Evolutionary conservation across 2,888 invertebrate genomes (phyloP).

Genomic region (Asteroscopus sphinx): DNA sequence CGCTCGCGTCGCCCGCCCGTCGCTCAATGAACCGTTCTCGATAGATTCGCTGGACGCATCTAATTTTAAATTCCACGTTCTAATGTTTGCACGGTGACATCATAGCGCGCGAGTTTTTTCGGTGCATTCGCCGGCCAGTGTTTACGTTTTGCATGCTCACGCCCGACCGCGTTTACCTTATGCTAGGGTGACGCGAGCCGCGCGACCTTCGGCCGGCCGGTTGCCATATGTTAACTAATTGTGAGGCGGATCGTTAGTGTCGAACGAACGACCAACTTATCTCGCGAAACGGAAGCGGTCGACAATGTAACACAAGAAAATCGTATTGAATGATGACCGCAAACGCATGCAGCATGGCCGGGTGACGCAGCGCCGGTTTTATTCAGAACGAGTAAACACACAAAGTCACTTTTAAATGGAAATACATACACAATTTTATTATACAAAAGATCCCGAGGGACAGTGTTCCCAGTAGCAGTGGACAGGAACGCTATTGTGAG

Average conservation of each 20-base stretch:
- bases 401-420: slow-evolving; percentile 34
- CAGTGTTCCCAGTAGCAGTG: slow-evolving; percentile 59
- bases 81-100: slow-evolving; percentile 87
- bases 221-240: slow-evolving; percentile 55
- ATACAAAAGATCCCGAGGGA: slow-evolving; percentile 54
- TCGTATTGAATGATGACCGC: slow-evolving; percentile 42
- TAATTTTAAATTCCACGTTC: slow-evolving; percentile 85
- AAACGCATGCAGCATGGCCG: slow-evolving; percentile 52
- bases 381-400: slow-evolving; percentile 65
- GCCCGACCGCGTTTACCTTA: slow-evolving; percentile 72
- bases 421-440: slow-evolving; percentile 59
- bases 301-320: slow-evolving; percentile 57
- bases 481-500: slow-evolving; percentile 65
- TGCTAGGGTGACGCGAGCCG: slow-evolving; percentile 72
- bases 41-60: slow-evolving; percentile 81
- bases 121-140: slow-evolving; percentile 81
- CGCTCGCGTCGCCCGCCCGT: slow-evolving; percentile 87
- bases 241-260: slow-evolving; percentile 24
- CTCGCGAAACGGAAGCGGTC: slow-evolving; percentile 22
- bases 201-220: slow-evolving; percentile 68
- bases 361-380: slow-evolving; percentile 61
- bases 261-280: slow-evolving; percentile 10
- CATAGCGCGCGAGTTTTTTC: slow-evolving; percentile 82
- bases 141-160: slow-evolving; percentile 84
- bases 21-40: slow-evolving; percentile 86